Base-by-base conservation (phyloP, 2,797 vertebrate species). In the Rhynchotus rufescens region DNA sequence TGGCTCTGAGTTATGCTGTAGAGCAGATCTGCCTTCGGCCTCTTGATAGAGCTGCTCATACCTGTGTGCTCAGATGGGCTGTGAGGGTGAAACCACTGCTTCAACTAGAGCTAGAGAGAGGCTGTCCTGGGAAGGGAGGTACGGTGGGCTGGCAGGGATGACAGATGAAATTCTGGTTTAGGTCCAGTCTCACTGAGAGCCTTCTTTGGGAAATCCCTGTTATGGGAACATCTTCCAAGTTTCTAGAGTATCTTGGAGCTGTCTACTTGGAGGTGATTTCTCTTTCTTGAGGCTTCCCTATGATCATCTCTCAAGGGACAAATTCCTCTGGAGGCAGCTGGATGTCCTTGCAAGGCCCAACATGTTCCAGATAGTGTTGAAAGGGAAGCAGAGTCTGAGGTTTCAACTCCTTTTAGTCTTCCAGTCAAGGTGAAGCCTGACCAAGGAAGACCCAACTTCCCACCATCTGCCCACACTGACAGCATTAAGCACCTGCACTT, bases 401-500 rank as follows among this genome's bases (percentile, higher is more conserved):
- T 87, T 90, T 91, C 42, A 82, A 67, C 73, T 96, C 73, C 89
- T 87, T 86, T 75, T 59, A 88, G 95, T 96, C 96, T 97, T 97
- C 96, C 95, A 92, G 88, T 91, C 84, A 83, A 78, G 88, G 84
- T 61, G 67, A 90, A 91, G 67, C 79, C 93, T 96, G 86, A 95
- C 71, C 75, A 36, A 94, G 92, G 90, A 94, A 95, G 95, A 93
- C 69, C 5, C 64, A 88, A 25, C 86, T 84, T 89, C 88, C 92
- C 88, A 77, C 21, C 6, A 73, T 17, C 54, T 94, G 91, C 82
- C 86, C 59, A 32, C 0, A 9, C 16, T 82, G 95, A 89, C 93
- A 91, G 65, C 54, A 81, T 88, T 92, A 93, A 96, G 96, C 96
- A 97, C 94, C 94, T 91, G 96, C 95, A 96, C 96, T 97, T 97